phyloP scores from a whole-genome alignment of 2,797 vertebrate genomes.

The Graptemys geographica region DNA sequence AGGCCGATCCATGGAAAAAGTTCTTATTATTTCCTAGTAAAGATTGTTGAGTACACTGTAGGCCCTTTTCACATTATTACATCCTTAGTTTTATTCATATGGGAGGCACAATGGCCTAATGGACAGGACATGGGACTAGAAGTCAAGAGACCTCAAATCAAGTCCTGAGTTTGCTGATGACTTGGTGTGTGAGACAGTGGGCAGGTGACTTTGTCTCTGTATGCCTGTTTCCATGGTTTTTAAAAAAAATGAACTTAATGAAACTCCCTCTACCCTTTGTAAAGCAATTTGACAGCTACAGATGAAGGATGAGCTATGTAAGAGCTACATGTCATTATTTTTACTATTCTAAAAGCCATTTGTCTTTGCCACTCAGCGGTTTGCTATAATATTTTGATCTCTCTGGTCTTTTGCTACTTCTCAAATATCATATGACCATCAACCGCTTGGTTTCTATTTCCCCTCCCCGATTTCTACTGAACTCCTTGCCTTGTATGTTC shows the following conservation, averaged over 20 bases:
- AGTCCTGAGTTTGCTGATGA: neutral
- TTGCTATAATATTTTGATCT: neutral
- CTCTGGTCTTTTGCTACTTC: neutral
- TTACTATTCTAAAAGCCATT: neutral
- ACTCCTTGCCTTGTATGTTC: neutral
- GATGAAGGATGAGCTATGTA: neutral
- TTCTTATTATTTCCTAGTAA: neutral
- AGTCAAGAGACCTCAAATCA: neutral
- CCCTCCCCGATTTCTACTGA: neutral
- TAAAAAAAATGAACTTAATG: neutral
- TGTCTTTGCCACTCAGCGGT: neutral
- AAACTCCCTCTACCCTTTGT: neutral
- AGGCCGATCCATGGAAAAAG: neutral
- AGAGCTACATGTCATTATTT: neutral
- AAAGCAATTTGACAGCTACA: neutral
- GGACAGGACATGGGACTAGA: neutral
- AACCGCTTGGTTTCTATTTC: neutral
- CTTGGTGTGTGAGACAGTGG: neutral
- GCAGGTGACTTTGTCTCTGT: neutral
- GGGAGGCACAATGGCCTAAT: neutral
- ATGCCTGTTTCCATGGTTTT: neutral
- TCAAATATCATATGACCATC: neutral
- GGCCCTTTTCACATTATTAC: neutral
- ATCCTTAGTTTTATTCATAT: constrained; percentile 21
- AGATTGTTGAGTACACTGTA: neutral